Base-by-base conservation (phyloP, 2,797 vertebrate genomes). In the Neoniphon sammara region DNA sequence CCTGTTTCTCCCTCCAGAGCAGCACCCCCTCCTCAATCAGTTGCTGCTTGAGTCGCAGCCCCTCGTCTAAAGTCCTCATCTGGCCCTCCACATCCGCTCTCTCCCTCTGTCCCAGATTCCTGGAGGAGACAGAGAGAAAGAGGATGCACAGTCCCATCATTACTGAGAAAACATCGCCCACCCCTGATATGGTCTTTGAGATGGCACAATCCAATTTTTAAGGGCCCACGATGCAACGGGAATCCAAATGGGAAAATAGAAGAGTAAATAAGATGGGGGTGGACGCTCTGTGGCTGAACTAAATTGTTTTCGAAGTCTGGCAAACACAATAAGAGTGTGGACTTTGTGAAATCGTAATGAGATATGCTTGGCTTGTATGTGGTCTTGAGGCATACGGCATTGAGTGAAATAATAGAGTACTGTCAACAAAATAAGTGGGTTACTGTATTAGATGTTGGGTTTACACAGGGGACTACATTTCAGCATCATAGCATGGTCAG, bases 1-100 rank as follows among this genome's bases (percentile, higher is more conserved):
- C 93, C 92, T 94, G 94, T 77, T 92, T 94, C 85, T 93, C 93
- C 77, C 90, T 91, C 92, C 93, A 94, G 68, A 93, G 86, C 61
- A 90, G 86, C 73, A 89, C 88, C 50, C 92, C 93, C 77, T 94
- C 93, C 87, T 93, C 90, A 79, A 93, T 94, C 67, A 93, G 87
- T 56, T 92, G 92, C 90, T 90, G 89, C 81, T 93, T 93, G 66
- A 93, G 88, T 59, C 82, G 85, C 73, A 93, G 83, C 47, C 92
- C 92, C 79, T 94, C 92, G 2, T 90, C 92, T 82, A 94, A 81
- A 65, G 90, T 88, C 90, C 89, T 94, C 92, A 91, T 92, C 85
- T 90, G 92, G 83, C 89, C 89, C 84, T 93, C 91, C 83, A 94
- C 90, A 8, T 88, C 91, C 1, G 76, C 89, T 36, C 92, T 77